A percentile compares a stretch with the other conserved stretches of the same genome.
Evolutionary conservation across 2,113 vertebrate genomes (phyloP).

Genomic region (Anguilla rostrata): DNA sequence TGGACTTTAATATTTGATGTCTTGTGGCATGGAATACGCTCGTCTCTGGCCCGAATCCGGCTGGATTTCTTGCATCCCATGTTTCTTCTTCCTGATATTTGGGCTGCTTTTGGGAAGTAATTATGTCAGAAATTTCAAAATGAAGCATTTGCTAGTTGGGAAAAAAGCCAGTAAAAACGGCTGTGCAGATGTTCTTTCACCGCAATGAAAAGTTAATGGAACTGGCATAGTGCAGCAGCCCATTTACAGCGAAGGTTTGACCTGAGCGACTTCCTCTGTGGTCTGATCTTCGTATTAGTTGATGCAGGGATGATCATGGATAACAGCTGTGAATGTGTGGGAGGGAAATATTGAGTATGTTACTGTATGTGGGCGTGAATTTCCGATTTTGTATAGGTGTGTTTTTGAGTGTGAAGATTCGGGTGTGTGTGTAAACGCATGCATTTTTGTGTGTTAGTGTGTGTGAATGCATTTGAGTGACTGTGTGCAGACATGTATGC

Average conservation of each 20-base stretch:
- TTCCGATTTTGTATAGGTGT: neutral
- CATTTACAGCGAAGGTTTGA: neutral
- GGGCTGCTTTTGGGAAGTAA: neutral
- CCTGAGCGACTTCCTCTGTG: neutral
- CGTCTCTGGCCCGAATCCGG: neutral
- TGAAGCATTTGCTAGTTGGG: neutral
- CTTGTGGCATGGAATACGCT: conserved; percentile 3
- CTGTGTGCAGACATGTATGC: neutral
- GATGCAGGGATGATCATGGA: neutral
- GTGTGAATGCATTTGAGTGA: neutral
- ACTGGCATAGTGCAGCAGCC: neutral
- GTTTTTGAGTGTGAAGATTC: neutral
- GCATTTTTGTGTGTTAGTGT: conserved; percentile 1
- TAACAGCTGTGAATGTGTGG: neutral
- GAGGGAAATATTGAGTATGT: neutral
- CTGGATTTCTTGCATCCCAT: neutral
- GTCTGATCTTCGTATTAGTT: neutral
- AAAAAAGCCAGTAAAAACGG: neutral
- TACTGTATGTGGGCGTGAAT: neutral
- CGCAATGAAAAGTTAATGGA: neutral
- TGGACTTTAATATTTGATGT: conserved; percentile 33
- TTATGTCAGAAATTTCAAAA: neutral
- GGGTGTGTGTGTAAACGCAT: neutral
- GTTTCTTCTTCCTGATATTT: neutral
- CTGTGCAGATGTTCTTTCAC: neutral